Conservation (phyloP, 1,140 invertebrate genomes). For the Euwallacea similis region DNA sequence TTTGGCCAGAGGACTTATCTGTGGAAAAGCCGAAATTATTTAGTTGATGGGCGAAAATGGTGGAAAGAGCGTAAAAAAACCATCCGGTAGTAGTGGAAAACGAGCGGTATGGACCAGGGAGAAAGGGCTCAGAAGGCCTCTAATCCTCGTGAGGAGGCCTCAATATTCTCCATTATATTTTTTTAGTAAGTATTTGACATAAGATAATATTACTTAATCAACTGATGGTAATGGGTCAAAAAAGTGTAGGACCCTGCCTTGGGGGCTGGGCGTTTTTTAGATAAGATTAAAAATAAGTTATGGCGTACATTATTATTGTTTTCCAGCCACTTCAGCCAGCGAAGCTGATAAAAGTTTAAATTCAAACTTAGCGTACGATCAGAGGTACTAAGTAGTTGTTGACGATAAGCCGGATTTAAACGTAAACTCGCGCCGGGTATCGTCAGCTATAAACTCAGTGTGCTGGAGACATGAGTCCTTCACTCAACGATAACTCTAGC, state of each 20-base stretch:
- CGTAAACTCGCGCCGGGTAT: too few species aligned
- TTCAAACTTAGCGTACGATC: not conserved
- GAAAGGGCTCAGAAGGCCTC: slow-evolving; percentile 9
- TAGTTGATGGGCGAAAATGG: not conserved
- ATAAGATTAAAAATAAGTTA: not conserved
- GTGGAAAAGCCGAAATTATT: not conserved
- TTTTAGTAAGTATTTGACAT: slow-evolving; percentile 36
- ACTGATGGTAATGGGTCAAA: not conserved
- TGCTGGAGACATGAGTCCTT: too few species aligned
- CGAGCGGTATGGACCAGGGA: slow-evolving; percentile 27
- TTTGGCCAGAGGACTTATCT: slow-evolving; percentile 8
- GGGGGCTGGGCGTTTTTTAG: not conserved
- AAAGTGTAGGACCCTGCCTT: too few species aligned
- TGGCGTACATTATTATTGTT: not conserved
- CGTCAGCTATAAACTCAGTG: too few species aligned
- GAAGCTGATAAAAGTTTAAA: not conserved
- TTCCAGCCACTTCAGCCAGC: not conserved
- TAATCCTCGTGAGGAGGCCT: slow-evolving; percentile 35
- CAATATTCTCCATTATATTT: slow-evolving; percentile 32
- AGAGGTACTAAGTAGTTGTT: not conserved
- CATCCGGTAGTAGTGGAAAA: not conserved
- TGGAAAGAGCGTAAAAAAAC: not conserved
- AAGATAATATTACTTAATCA: not conserved
- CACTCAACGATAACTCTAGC: too few species aligned
- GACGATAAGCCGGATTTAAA: too few species aligned